Base-by-base conservation (phyloP, 2,113 vertebrate species). In the Eudyptes chrysolophus region DNA sequence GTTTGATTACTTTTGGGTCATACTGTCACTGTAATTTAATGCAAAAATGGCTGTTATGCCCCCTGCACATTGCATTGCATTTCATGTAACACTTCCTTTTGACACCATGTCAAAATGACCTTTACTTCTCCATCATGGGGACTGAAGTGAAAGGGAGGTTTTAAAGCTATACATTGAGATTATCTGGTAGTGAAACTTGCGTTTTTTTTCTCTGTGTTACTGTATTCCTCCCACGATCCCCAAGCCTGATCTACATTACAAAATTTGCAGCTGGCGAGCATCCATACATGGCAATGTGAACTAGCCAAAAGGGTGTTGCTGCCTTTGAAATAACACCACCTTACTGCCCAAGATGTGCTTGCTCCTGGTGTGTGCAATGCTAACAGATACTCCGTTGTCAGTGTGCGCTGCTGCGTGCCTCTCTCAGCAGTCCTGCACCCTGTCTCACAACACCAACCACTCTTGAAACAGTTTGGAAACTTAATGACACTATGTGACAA, bases 391-490 rank as follows among this genome's bases (percentile, higher is more conserved):
- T 14, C 19, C 5, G 27, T 22, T 55, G 14, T 25, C 29, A 1
- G 3, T 36, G 34, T 8, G 32, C 3, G 1, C 16, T 2, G 4
- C 75, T 24, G 58, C 16, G 4, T 8, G 34, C 10, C 6, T 51
- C 52, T 51, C 11, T 16, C 2, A 34, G 76, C 54, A 38, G 1
- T 18, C 42, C 44, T n/a, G 30, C 0, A 0, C 7, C 26, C 48
- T 2, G 3, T 42, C 16, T 54, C 42, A 36, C 29, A 22, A 9
- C 42, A 26, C 29, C 25, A 48, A 36, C n/a, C 1, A 2, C 48
- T 58, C 19, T 14, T 40, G 25, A 46, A 62, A 48, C 5, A 26
- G 22, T 18, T 25, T 58, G 66, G 36, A 42, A 87, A 44, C 32
- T 40, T n/a, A 34, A 19, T 16, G 25, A 52, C 2, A 1, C 29